Percentiles rank a stretch among this genome's conserved stretches.
Conservation (phyloP, 2,113 vertebrate species). For the Parotia lawesii region DNA sequence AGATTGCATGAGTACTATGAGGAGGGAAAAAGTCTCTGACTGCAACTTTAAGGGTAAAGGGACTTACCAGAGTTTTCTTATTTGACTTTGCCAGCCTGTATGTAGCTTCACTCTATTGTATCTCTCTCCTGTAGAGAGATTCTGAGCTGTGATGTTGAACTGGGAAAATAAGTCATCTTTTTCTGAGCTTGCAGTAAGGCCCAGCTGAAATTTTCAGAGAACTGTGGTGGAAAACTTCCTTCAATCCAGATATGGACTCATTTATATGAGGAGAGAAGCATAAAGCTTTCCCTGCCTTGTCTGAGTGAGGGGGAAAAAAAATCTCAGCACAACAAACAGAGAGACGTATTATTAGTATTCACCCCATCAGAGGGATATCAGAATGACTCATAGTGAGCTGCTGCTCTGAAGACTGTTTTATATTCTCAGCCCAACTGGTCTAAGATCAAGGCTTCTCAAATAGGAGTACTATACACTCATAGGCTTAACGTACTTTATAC, state of each 20-base stretch:
- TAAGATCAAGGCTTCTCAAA: constrained; percentile 5
- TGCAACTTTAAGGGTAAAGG: not conserved
- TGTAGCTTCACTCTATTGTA: not conserved
- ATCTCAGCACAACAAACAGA: not conserved
- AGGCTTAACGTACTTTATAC: not conserved
- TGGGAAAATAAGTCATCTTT: not conserved
- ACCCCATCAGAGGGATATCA: not conserved
- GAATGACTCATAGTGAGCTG: not conserved
- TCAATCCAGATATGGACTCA: not conserved
- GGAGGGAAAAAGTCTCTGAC: not conserved
- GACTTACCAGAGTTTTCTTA: not conserved
- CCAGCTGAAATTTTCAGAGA: not conserved
- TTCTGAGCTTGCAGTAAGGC: not conserved
- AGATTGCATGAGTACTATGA: not conserved
- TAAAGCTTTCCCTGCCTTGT: not conserved
- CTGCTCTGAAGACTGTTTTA: constrained; percentile 4
- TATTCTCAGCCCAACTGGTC: not conserved
- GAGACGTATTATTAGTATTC: not conserved
- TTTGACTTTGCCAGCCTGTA: not conserved
- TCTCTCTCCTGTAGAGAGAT: not conserved
- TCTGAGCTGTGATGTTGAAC: not conserved
- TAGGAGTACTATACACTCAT: not conserved
- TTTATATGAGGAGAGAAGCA: not conserved
- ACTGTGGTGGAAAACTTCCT: not conserved
- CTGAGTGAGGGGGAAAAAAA: not conserved